Base-by-base conservation (phyloP, 2,113 vertebrate species). In the Rousettus leschenaultii region DNA sequence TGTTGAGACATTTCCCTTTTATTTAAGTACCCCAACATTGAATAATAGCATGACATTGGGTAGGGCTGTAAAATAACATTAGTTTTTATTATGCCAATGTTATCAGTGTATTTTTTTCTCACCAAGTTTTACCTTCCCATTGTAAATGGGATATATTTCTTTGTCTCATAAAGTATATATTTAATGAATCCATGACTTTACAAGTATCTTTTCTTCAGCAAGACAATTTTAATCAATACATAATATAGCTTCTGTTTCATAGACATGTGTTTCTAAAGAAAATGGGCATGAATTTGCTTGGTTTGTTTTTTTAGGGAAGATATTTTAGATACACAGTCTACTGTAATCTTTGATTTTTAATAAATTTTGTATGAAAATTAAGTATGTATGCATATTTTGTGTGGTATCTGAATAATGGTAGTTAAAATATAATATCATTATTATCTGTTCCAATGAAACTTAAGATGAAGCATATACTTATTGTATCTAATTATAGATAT, bases 1-100 rank as follows among this genome's bases (percentile, higher is more conserved):
- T 87, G 98, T 95, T 66, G 68, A 91, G 59, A 91, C 53, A 16
- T 90, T 98, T 74, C 28, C 89, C 75, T 95, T 24, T 57, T 19
- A 0, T 78, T 88, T 35, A 15, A 55, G 65, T 95, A 82, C 33
- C 79, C 91, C 85, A 35, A 45, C 9, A 12, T 84, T 94, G 33
- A 73, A 40, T 48, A 80, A 61, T 89, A 91, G 79, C 4, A 0
- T 75, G 96, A 33, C 53, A 13, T n/a, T 43, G 77, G 38, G 28
- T 48, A 97, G 86, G 73, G 28, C 38, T 97, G 7, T 68, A 24
- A 89, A 30, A 22, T 51, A 43, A 30, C 5, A 1, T 43, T 45
- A 53, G 15, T 91, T 14, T 68, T 35, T 45, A 63, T 59, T 57
- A 28, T 92, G 33, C 38, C 28, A 61, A 12, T 66, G 35, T 78